Conservation (phyloP, 2,797 vertebrate genomes). For the Centropyge bicolor region DNA sequence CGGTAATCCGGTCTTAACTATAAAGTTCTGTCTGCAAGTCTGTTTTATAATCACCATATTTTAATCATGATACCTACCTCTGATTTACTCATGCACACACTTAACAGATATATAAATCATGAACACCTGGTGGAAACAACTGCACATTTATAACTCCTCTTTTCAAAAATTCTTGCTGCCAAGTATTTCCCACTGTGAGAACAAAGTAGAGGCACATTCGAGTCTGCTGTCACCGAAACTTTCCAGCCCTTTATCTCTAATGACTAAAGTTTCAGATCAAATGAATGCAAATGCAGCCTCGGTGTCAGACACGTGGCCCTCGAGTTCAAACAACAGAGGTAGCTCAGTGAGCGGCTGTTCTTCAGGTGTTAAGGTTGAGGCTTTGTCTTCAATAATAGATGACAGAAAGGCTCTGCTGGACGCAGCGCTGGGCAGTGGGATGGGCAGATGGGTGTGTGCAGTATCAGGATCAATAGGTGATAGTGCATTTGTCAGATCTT, state of each 20-base stretch:
- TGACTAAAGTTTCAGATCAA: conserved; percentile 44
- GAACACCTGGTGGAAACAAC: conserved; percentile 3
- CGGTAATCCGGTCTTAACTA: background rate
- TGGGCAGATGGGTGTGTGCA: conserved; percentile 30
- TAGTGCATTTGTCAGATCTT: conserved; percentile 50
- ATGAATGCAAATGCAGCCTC: conserved; percentile 46
- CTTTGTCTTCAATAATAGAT: conserved; percentile 67
- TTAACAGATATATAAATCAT: background rate
- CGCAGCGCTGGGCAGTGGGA: conserved; percentile 7
- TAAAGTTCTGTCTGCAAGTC: background rate
- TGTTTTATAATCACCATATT: conserved; percentile 21
- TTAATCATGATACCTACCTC: background rate
- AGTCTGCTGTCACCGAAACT: conserved; percentile 14
- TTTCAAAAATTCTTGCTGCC: background rate
- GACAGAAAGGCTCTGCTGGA: conserved; percentile 43
- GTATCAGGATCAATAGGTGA: conserved; percentile 46
- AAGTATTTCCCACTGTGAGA: background rate
- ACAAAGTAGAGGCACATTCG: conserved; percentile 10
- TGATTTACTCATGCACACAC: background rate
- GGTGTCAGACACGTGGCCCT: conserved; percentile 42
- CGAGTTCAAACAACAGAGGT: conserved; percentile 27
- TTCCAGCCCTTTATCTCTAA: background rate
- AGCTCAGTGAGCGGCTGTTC: conserved; percentile 42
- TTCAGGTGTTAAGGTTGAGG: conserved; percentile 37
- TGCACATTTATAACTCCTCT: background rate